Base-by-base conservation (phyloP, 2,888 invertebrate species). In the Marronus borbonicus region DNA sequence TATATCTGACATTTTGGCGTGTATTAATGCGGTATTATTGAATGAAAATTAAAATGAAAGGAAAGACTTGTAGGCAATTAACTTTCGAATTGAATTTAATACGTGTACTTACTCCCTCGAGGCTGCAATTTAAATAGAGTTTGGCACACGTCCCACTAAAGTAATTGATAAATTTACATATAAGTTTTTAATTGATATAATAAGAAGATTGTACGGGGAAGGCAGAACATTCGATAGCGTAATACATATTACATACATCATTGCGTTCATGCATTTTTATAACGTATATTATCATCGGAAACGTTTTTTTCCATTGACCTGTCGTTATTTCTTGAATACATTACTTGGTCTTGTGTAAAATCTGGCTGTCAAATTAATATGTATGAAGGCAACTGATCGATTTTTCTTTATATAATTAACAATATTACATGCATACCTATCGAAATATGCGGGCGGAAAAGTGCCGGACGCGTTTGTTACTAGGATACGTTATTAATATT, bases 251-350 rank as follows among this genome's bases (percentile, higher is more conserved):
- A 60, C 60, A 28, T 24, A 60, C 20, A 8, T 24, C 60, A 60
- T 60, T 60, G 28, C 60, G 49, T 68, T 20, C 49, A 14, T 68
- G 49, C 66, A 68, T 68, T 68, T 65, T 49, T 68, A 68, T 68
- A 17, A 68, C 49, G 49, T 68, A 68, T 68, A 68, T 68, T 68
- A 68, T 49, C 66, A 49, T 49, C 49, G 49, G 49, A 68, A 65
- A 68, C 44, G 17, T 49, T 68, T 68, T 17, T 68, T 66, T 65
- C 8, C 17, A 68, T 39, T 20, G 36, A 39, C 68, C 65, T 74
- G 75, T 62, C 49, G 69, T 64, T 70, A 60, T 65, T 70, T 66
- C 70, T 77, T 77, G 80, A 80, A 80, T 80, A 79, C 77, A 79
- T 79, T 68, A 68, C 49, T 8, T 8, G 5, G 31, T 24, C 12